These are phyloP conservation scores for Lamprotornis superbus DNA, from an alignment of 2,113 vertebrate species.

Conservation along the genomic window DNA sequence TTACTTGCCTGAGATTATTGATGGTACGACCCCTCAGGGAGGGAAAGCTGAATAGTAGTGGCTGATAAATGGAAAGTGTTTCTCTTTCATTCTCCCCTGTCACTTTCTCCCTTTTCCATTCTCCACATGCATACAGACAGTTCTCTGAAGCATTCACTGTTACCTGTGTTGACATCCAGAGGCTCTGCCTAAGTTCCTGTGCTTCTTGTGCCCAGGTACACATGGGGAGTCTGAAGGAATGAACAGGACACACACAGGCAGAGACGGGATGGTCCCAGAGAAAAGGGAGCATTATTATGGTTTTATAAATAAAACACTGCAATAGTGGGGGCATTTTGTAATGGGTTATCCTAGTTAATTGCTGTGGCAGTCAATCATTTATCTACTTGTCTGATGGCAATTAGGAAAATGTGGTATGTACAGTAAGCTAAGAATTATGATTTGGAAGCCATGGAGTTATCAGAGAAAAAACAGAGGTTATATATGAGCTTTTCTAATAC, in stretches of 20 bases:
- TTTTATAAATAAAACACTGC: neutral
- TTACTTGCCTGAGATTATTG: neutral
- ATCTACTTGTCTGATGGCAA: neutral
- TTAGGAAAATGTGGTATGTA: neutral
- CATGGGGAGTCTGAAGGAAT: neutral
- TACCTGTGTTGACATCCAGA: neutral
- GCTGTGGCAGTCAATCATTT: neutral
- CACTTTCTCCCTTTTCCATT: neutral
- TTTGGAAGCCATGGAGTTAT: neutral
- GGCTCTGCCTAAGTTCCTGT: neutral
- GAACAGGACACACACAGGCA: neutral
- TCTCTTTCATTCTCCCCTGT: neutral
- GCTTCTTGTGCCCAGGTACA: neutral
- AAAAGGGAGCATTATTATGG: neutral
- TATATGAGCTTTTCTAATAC: neutral
- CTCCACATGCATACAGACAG: neutral
- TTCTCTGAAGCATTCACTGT: neutral
- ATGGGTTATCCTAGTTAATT: neutral
- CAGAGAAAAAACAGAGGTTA: neutral
- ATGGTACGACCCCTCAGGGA: accelerated
- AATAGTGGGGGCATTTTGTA: neutral
- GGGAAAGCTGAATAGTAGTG: neutral
- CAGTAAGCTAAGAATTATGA: neutral
- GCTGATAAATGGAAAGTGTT: neutral
- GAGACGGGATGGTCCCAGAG: accelerated